Base-by-base conservation (phyloP, 30 jellyfish, hydroid and myxozoan genomes). In the Pseudorhiza aurosa region DNA sequence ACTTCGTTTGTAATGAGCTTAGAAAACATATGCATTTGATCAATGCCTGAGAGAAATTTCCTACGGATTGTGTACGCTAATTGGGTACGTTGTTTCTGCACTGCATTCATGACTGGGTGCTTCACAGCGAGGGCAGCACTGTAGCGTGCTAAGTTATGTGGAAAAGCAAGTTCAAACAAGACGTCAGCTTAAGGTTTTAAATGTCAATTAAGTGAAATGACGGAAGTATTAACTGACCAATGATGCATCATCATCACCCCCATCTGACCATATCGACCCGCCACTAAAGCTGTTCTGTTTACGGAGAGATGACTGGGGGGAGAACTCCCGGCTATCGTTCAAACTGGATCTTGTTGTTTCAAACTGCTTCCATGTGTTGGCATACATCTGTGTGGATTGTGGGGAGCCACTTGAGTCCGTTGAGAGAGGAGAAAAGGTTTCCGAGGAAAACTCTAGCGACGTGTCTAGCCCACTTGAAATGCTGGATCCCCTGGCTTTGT, bases 341-440 rank as follows among this genome's bases (percentile, higher is more conserved):
- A 64, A 36, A 51, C 74, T 46, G n/a, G 89, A 51, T n/a, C 72
- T 63, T 1, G 26, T 45, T 7, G 68, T 22, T 24, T 65, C 91
- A 58, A 80, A 62, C 72, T 71, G 81, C 64, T 69, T 46, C 87
- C 95, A 72, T 30, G 86, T 26, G 51, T 51, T 73, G 74, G 58
- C 65, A 53, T 58, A 84, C 32, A 49, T 71, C 75, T 58, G 84
- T 10, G 88, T 70, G 21, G 96, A 49, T 80, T 71, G 96, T 12
- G 98, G 98, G 9, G 98, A 86, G 26, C 96, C 85, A 68, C 95
- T 49, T 10, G 96, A 81, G 62, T 86, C 96, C 19, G 65, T 85
- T 29, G 96, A 85, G 43, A 76, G 68, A n/a, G 98, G 96, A 2
- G 96, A 92, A 58, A 82, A 85, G 11, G 96, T 80, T 21, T 92